Percentiles rank a stretch among this genome's conserved stretches.
phyloP scores from a whole-genome alignment of 1,140 invertebrate genomes.

The Cherax quadricarinatus region DNA sequence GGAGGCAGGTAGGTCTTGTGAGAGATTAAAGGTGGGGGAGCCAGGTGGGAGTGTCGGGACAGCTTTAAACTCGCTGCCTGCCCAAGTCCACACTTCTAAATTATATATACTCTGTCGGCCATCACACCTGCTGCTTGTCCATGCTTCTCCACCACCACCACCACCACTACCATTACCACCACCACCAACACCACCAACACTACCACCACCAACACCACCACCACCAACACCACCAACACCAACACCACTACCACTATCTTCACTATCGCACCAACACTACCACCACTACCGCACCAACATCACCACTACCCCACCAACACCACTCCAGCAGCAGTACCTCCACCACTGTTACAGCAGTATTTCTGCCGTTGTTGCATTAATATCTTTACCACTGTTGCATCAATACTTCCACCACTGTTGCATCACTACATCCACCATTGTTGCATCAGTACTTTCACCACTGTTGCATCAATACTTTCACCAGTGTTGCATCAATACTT shows the following conservation, averaged over 20 bases:
- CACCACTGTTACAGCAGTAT: neutral
- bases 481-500: neutral
- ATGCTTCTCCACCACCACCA: neutral
- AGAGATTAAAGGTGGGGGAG: neutral
- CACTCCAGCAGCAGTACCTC: neutral
- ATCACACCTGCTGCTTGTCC: neutral
- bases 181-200: neutral
- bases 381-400: neutral
- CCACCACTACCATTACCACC: neutral
- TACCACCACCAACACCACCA: neutral
- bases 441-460: neutral
- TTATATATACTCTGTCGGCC: neutral
- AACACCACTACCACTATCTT: too few species aligned
- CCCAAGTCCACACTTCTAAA: neutral
- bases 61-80: neutral
- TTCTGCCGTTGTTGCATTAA: too few species aligned
- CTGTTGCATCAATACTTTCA: neutral
- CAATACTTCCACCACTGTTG: neutral
- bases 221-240: neutral
- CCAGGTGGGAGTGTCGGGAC: neutral
- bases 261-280: neutral
- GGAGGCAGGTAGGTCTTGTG: neutral
- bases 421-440: neutral
- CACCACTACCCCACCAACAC: neutral
- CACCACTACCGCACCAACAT: neutral